Base-by-base conservation (phyloP, 2,797 vertebrate genomes). In the Enteromius argenteus region DNA sequence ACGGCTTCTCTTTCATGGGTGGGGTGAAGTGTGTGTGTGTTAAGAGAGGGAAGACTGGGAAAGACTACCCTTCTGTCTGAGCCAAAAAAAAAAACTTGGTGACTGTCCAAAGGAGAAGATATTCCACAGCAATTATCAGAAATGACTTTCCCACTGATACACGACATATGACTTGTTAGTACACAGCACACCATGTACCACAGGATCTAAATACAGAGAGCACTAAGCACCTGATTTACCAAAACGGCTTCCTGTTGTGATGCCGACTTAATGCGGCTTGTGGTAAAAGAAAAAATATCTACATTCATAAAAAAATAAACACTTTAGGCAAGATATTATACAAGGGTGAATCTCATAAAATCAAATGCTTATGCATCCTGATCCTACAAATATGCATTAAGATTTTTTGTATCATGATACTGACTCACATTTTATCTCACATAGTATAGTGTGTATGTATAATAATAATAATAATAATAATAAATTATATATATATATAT, bases 21-120 rank as follows among this genome's bases (percentile, higher is more conserved):
- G 83, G 83, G 84, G 84, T 79, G 79, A 51, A 87, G 88, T 91
- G 92, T 91, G 82, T 23, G 32, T 15, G 10, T 32, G 64, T 56
- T 27, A 27, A 51, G 32, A 49, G 30, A 58, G 46, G 5, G 71
- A 32, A 32, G 44, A 80, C 30, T 68, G 58, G 53, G 46, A 75
- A 75, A 83, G 46, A 72, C 46, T 64, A 32, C 42, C 42, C n/a
- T 21, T 30, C 17, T 58, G 27, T 19, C 42, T 39, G 66, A 64
- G 51, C 42, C 79, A 74, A 69, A 75, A 39, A 42, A 44, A 44
- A 51, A 85, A 19, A 11, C n/a, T 46, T 80, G 30, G 62, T 51
- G 13, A 23, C 21, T 11, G 13, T 67, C 78, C 58, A 56, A 83
- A 51, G 21, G 77, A 75, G 71, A 37, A 69, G 23, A 68, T 66